phyloP scores from a whole-genome alignment of 2,888 invertebrate genomes.

The Folsomia candida region DNA sequence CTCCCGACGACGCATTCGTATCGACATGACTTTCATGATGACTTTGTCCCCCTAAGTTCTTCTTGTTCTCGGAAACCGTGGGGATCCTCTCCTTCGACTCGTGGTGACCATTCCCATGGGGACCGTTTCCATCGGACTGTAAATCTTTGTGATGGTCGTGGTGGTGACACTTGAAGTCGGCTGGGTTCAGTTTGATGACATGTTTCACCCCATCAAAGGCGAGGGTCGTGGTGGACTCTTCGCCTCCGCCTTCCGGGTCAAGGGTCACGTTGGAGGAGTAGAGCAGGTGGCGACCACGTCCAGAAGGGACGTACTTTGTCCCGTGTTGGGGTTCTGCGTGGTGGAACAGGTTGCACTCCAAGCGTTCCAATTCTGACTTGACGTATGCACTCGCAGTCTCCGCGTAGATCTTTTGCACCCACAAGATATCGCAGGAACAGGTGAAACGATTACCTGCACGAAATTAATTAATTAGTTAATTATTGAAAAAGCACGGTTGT shows the following conservation, averaged over 20 bases:
- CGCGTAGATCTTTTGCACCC: constrained; percentile 73
- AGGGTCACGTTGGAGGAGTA: constrained; percentile 29
- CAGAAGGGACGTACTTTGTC: no score
- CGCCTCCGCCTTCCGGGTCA: constrained; percentile 32
- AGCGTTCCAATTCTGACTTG: constrained; percentile 28
- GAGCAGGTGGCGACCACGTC: constrained; percentile 7
- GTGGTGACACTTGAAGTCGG: constrained; percentile 41
- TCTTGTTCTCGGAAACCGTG: constrained; percentile 8
- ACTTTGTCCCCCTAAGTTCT: constrained; percentile 15
- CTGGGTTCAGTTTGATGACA: constrained; percentile 33
- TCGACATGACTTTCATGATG: constrained; percentile 18
- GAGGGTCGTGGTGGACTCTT: constrained; percentile 36
- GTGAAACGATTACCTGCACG: constrained; percentile 73
- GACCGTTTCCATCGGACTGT: background rate
- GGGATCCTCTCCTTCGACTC: constrained; percentile 12
- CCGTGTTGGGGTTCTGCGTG: constrained; percentile 1
- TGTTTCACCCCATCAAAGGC: constrained; percentile 36
- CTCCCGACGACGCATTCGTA: no score
- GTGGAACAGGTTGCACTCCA: constrained; percentile 35
- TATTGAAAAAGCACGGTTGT: no score
- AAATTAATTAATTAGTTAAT: no score
- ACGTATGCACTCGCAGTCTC: constrained; percentile 61
- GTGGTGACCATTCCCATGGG: background rate
- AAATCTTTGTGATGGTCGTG: background rate
- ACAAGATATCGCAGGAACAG: constrained; percentile 78